Evolutionary conservation across 2,797 vertebrate genomes (phyloP), one percentile per base, ranked within the genome.

Genomic region (Tapirus indicus): DNA sequence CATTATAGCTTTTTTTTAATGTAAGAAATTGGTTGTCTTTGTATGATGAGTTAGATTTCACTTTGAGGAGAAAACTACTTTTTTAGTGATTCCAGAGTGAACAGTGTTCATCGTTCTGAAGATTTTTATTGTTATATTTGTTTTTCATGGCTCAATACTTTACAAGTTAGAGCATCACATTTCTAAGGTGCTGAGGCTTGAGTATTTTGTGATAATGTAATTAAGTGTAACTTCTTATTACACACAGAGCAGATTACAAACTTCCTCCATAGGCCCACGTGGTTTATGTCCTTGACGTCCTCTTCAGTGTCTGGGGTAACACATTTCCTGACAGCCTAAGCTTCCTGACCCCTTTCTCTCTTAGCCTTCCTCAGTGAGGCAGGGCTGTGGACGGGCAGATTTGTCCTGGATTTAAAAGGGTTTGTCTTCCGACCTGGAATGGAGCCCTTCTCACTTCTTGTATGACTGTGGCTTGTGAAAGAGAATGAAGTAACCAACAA

Each of bases 11-110:
- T 38, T 38, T 38, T 92, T 95, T 78, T 21, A 62, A 44, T 89
- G 29, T 88, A 88, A 49, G 23, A 88, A 83, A 60, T 88, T 72
- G 44, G 8, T 21, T 62, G 38, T 75, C 11, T 72, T 64, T 80
- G 20, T 77, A 27, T 54, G 3, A 69, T 64, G 25, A 75, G 0
- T 85, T 60, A 56, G n/a, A 88, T 78, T 94, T 5, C 21, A 79
- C 29, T 83, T 88, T 68, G 13, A 54, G 78, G 27, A 58, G n/a
- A 89, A 94, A 96, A 62, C 27, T 64, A 21, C 1, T 6, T 93
- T 95, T 95, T 74, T n/a, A 94, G 38, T 89, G 74, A 75, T 66
- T 97, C n/a, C 18, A 72, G 96, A 94, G 72, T 93, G 29, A 79
- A 79, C 4, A 74, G 0, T 71, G 29, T 60, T 91, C 9, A 49